Percentiles rank a stretch among this genome's conserved stretches.
phyloP scores from a whole-genome alignment of 2,888 invertebrate genomes.

The Capitulum mitella region DNA sequence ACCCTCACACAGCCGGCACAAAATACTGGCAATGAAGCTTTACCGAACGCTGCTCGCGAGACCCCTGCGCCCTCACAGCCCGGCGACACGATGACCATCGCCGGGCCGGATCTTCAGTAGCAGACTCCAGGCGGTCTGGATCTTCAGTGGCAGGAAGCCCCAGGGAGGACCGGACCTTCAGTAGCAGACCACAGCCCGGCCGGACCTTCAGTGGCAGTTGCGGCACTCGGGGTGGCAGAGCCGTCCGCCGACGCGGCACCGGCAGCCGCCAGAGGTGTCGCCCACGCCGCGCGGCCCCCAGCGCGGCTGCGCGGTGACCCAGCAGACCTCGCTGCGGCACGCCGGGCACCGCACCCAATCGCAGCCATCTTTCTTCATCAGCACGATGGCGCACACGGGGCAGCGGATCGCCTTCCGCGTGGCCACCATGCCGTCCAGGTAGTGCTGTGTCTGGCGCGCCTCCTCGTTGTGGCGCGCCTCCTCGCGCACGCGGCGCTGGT shows the following conservation, averaged over 20 bases:
- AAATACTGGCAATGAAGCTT: too few species aligned
- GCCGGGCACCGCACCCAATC: slow-evolving; percentile 86
- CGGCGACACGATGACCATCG: too few species aligned
- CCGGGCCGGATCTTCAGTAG: too few species aligned
- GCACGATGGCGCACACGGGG: slow-evolving; percentile 63
- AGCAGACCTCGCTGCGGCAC: slow-evolving; percentile 89
- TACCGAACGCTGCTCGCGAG: too few species aligned
- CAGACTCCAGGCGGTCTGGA: too few species aligned
- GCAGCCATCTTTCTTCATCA: slow-evolving; percentile 72
- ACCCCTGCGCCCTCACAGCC: too few species aligned
- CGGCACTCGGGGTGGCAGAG: slow-evolving; percentile 78
- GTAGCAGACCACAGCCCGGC: too few species aligned
- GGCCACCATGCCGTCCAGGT: slow-evolving; percentile 59
- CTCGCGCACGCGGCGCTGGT: slow-evolving; percentile 58
- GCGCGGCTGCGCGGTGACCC: slow-evolving; percentile 72
- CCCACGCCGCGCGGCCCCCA: slow-evolving; percentile 70
- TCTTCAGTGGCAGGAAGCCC: too few species aligned
- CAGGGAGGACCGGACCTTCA: too few species aligned
- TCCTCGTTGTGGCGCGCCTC: slow-evolving; percentile 48
- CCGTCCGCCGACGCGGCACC: slow-evolving; percentile 69
- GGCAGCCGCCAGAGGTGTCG: slow-evolving; percentile 72
- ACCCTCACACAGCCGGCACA: too few species aligned
- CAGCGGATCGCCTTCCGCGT: slow-evolving; percentile 79
- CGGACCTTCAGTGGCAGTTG: slow-evolving; percentile 68
- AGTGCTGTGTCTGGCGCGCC: neutral